These are phyloP conservation scores for Diadromus collaris DNA, from an alignment of 2,888 invertebrate genomes.

Conservation along the genomic window DNA sequence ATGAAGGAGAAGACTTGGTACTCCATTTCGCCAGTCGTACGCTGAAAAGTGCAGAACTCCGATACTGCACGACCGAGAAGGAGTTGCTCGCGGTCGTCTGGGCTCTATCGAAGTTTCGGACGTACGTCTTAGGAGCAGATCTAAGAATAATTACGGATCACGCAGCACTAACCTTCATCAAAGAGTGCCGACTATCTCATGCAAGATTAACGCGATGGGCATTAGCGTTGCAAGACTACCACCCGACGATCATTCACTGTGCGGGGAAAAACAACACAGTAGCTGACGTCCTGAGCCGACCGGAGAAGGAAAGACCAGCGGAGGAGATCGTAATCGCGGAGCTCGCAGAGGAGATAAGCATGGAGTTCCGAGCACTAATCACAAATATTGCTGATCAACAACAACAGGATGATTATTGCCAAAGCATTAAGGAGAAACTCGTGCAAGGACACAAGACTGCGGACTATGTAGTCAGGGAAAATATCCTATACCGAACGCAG, in stretches of 20 bases:
- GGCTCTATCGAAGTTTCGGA: conserved; percentile 42
- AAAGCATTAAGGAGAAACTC: neutral
- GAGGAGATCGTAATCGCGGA: neutral
- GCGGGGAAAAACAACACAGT: conserved; percentile 26
- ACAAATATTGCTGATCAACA: neutral
- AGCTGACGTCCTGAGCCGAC: conserved; percentile 3
- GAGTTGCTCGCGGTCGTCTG: conserved; percentile 51
- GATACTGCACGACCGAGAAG: conserved; percentile 53
- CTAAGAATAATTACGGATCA: conserved; percentile 66
- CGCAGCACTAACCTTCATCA: conserved; percentile 63
- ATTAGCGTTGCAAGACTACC: conserved; percentile 33
- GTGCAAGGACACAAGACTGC: neutral
- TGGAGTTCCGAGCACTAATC: neutral
- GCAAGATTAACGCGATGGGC: conserved; percentile 30
- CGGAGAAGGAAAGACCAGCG: neutral
- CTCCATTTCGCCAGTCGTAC: conserved; percentile 65
- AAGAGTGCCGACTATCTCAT: conserved; percentile 18
- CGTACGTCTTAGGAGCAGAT: conserved; percentile 49
- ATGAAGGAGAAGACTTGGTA: conserved; percentile 33
- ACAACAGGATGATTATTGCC: neutral
- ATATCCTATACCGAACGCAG: neutral
- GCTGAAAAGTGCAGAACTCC: conserved; percentile 40
- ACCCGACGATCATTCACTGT: conserved; percentile 18
- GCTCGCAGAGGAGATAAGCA: neutral
- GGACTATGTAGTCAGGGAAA: neutral